phyloP scores from a whole-genome alignment of 2,113 vertebrate species.

The Eonycteris spelaea region DNA sequence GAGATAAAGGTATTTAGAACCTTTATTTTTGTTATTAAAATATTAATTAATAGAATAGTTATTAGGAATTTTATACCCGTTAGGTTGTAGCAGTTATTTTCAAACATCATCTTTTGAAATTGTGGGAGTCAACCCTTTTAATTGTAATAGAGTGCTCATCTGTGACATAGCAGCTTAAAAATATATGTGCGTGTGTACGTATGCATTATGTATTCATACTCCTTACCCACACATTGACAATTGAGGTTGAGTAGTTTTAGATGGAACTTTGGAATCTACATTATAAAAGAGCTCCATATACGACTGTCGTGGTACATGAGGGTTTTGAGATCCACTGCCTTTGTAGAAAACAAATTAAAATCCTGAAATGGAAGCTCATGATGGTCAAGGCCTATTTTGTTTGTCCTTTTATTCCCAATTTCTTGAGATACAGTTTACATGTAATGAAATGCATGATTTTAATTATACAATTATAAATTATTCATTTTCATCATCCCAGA shows the following conservation, averaged over 20 bases:
- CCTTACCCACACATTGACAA: background rate
- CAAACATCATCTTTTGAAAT: slow-evolving; percentile 10
- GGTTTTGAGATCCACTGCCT: background rate
- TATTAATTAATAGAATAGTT: background rate
- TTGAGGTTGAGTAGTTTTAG: background rate
- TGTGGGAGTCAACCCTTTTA: background rate
- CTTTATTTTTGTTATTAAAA: slow-evolving; percentile 38
- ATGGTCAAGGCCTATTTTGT: background rate
- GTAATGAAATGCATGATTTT: background rate
- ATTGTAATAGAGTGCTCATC: background rate
- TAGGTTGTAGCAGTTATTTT: slow-evolving; percentile 1
- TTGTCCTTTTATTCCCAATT: background rate
- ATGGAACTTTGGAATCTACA: background rate
- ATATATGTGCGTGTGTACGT: background rate
- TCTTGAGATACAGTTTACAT: background rate
- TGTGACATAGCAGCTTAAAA: slow-evolving; percentile 6
- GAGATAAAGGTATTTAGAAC: slow-evolving; percentile 81
- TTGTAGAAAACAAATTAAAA: slow-evolving; percentile 5
- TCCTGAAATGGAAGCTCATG: background rate
- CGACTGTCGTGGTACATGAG: background rate
- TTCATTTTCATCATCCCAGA: background rate
- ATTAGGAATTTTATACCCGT: slow-evolving; percentile 12
- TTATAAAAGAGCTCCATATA: background rate
- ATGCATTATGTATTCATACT: background rate
- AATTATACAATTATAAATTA: background rate